These are phyloP conservation scores for Strongylocentrotus purpuratus DNA, from an alignment of 35 echinoderm and acorn worm genomes.

Conservation along the genomic window DNA sequence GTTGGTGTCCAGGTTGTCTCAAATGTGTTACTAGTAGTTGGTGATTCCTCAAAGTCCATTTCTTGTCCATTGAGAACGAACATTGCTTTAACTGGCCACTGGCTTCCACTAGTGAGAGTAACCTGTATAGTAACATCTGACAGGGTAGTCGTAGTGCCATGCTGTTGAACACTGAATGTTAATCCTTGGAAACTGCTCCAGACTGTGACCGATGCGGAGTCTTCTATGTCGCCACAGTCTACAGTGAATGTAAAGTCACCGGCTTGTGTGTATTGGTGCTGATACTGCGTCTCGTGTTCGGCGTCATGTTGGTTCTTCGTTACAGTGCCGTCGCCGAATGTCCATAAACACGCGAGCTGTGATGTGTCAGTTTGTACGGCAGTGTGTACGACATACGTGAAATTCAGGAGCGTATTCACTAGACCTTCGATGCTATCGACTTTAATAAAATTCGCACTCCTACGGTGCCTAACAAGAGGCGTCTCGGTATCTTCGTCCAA, in stretches of 20 bases:
- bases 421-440: not conserved
- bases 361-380: not conserved
- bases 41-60: not conserved
- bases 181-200: not conserved
- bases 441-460: not conserved
- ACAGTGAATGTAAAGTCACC: not conserved
- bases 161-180: not conserved
- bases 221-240: not conserved
- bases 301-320: not conserved
- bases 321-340: not conserved
- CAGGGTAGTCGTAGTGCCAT: not conserved
- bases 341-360: not conserved
- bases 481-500: not conserved
- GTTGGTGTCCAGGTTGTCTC: constrained; percentile 26
- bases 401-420: not conserved
- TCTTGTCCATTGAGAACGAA: not conserved
- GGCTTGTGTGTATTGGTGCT: not conserved
- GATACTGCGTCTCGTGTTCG: not conserved
- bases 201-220: not conserved
- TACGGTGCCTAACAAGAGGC: not conserved
- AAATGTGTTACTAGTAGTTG: not conserved
- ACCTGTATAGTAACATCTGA: not conserved
- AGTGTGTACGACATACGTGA: not conserved
- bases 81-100: not conserved
- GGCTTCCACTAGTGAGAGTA: not conserved